Conservation (phyloP, 2,797 vertebrate genomes). For the Peromyscus melanophrys region DNA sequence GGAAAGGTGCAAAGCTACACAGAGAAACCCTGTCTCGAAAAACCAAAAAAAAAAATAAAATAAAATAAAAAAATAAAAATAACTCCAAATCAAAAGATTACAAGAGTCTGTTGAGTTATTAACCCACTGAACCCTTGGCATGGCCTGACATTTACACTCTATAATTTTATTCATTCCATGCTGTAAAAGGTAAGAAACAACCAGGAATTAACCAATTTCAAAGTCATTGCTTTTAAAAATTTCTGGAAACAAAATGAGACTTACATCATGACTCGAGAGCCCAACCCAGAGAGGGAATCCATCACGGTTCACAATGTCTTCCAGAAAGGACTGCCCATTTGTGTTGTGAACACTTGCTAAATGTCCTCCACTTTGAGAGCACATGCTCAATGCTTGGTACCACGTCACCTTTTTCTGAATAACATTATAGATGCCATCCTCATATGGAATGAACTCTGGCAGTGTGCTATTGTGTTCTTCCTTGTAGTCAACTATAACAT, state of each 20-base stretch:
- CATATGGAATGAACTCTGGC: slow-evolving; percentile 87
- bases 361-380: slow-evolving; percentile 90
- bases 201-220: not conserved
- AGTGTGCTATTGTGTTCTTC: slow-evolving; percentile 89
- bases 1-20: too few relatives aligned
- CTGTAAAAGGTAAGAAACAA: slow-evolving; percentile 53
- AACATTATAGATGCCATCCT: slow-evolving; percentile 91
- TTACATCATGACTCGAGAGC: slow-evolving; percentile 95
- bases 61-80: not conserved
- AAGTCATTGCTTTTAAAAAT: slow-evolving; percentile 44
- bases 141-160: not conserved
- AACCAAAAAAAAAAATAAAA: not conserved
- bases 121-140: not conserved
- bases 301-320: slow-evolving; percentile 92
- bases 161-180: not conserved
- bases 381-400: slow-evolving; percentile 93
- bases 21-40: too few relatives aligned
- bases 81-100: not conserved
- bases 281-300: slow-evolving; percentile 97
- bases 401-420: slow-evolving; percentile 92
- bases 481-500: slow-evolving; percentile 86
- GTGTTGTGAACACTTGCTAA: slow-evolving; percentile 94
- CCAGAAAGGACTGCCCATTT: slow-evolving; percentile 90
- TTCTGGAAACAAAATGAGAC: slow-evolving; percentile 81
- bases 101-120: not conserved